Conservation (phyloP, 2,113 vertebrate species). For the Eulemur macaco region DNA sequence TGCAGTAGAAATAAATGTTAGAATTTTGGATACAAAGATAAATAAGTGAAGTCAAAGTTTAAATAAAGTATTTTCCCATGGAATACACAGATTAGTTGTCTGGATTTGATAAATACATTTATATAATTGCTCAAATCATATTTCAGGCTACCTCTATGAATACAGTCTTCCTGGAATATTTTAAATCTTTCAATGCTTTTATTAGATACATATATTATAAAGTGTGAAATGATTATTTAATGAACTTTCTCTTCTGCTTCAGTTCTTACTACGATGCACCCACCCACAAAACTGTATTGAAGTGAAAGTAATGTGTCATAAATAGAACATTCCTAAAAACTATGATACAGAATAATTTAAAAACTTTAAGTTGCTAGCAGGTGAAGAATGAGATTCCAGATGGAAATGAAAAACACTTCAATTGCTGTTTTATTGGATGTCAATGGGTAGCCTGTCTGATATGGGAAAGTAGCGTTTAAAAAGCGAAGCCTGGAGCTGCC, state of each 20-base stretch:
- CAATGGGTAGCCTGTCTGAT: neutral
- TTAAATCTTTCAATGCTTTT: conserved; percentile 61
- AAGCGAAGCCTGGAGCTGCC: neutral
- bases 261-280: conserved; percentile 28
- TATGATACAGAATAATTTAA: conserved; percentile 19
- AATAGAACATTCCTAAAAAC: conserved; percentile 37
- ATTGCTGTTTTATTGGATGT: neutral
- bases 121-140: conserved; percentile 60
- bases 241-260: conserved; percentile 61
- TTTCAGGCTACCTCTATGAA: conserved; percentile 59
- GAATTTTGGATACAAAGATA: neutral
- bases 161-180: conserved; percentile 42
- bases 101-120: conserved; percentile 57
- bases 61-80: conserved; percentile 11
- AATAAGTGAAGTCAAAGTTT: neutral
- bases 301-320: conserved; percentile 34
- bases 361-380: conserved; percentile 3
- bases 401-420: neutral
- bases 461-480: too few species aligned
- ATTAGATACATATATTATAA: conserved; percentile 66
- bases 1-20: neutral
- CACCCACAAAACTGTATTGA: conserved; percentile 55
- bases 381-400: neutral
- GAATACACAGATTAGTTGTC: conserved; percentile 20
- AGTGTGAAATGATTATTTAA: conserved; percentile 70